phyloP scores from a whole-genome alignment of 2,888 invertebrate species.

The Plutella xylostella region DNA sequence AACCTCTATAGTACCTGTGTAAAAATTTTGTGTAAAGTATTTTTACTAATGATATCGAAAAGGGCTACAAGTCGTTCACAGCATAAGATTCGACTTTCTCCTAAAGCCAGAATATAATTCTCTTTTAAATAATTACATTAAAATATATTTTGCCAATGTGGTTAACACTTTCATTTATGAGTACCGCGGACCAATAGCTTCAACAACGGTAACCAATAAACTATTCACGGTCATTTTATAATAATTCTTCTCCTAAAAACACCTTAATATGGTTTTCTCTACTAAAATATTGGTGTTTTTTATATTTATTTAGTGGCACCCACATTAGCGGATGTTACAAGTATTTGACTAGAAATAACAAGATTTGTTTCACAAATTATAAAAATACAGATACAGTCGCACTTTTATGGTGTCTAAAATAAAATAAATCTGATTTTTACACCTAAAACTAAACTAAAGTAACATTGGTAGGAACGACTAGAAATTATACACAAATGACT shows the following conservation, averaged over 20 bases:
- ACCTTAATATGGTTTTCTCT: too few relatives aligned
- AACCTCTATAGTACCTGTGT: too few relatives aligned
- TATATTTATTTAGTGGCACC: neutral
- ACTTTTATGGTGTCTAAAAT: slow-evolving; percentile 25
- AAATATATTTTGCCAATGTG: slow-evolving; percentile 42
- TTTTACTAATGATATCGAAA: too few relatives aligned
- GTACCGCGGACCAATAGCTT: too few relatives aligned
- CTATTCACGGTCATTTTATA: too few relatives aligned
- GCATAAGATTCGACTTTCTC: slow-evolving; percentile 55
- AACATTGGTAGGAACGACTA: slow-evolving; percentile 5
- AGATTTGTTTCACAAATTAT: slow-evolving; percentile 34
- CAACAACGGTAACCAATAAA: too few relatives aligned
- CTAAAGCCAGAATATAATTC: slow-evolving; percentile 63
- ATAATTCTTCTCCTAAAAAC: too few relatives aligned
- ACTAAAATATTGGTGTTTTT: too few relatives aligned
- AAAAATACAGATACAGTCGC: slow-evolving; percentile 62
- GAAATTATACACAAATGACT: neutral
- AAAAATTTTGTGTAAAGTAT: too few relatives aligned
- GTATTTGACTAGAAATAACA: slow-evolving; percentile 67
- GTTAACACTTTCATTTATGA: too few relatives aligned
- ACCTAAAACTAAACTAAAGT: neutral
- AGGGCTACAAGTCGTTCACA: slow-evolving; percentile 26
- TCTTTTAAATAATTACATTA: slow-evolving; percentile 37
- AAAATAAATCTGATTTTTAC: slow-evolving; percentile 5
- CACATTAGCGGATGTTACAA: slow-evolving; percentile 26